Percentiles rank a stretch among this genome's conserved stretches.
Evolutionary conservation across 2,888 invertebrate species (phyloP).

Genomic region (Micropterix aruncella): DNA sequence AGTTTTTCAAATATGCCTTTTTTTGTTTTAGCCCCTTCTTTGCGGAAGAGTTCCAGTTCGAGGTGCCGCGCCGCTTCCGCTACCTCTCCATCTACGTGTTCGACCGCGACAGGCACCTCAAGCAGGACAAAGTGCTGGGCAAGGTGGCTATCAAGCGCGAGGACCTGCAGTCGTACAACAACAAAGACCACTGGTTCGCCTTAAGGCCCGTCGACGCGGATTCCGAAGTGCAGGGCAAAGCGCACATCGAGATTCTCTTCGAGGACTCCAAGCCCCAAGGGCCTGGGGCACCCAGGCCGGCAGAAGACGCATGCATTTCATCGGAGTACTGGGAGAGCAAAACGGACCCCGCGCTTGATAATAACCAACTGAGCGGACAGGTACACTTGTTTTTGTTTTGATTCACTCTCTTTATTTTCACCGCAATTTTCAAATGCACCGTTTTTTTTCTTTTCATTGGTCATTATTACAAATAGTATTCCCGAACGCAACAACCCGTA

Average conservation of each 20-base stretch:
- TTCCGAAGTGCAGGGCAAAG: conserved; percentile 85
- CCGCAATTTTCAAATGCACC: too few species aligned
- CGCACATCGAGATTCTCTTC: conserved; percentile 66
- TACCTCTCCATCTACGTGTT: conserved; percentile 80
- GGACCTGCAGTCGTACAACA: conserved; percentile 75
- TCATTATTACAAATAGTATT: too few species aligned
- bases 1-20: too few species aligned
- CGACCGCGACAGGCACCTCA: conserved; percentile 72
- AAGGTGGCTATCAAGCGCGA: conserved; percentile 76
- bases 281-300: conserved; percentile 33
- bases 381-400: too few species aligned
- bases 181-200: conserved; percentile 88
- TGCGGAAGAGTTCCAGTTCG: conserved; percentile 87
- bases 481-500: too few species aligned
- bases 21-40: conserved; percentile 67
- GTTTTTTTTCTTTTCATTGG: too few species aligned
- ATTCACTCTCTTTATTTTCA: too few species aligned
- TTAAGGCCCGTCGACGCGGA: conserved; percentile 75
- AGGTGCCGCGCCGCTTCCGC: conserved; percentile 80
- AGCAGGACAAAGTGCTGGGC: conserved; percentile 71
- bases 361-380: background rate
- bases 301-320: background rate
- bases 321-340: background rate
- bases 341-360: conserved; percentile 1
- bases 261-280: conserved; percentile 39